Base-by-base conservation (phyloP, 2,113 vertebrate species). In the Anarrhichthys ocellatus region DNA sequence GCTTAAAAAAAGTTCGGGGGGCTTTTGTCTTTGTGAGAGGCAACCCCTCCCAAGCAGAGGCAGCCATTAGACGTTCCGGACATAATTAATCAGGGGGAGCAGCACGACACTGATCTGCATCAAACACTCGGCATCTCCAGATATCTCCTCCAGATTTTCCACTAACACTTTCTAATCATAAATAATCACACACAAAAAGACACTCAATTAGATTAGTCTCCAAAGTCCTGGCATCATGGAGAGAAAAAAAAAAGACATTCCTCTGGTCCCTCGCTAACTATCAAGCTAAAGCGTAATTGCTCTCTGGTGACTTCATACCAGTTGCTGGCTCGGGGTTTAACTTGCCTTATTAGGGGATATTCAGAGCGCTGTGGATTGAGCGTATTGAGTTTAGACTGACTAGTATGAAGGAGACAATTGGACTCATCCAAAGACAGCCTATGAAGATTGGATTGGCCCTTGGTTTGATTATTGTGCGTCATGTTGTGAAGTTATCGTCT, bases 171-270 rank as follows among this genome's bases (percentile, higher is more conserved):
- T 94, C 89, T 94, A 91, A 94, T 95, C 93, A 94, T 94, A 95
- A 95, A 95, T 95, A 95, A 96, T 94, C 94, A 93, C 92, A 90
- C 77, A 90, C 89, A 88, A 85, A 93, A 93, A 93, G 92, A 93
- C 92, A 92, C 88, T 94, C 92, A 94, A 94, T 95, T 95, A 95
- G 90, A 95, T 94, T 92, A 93, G 88, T 94, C 93, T 95, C 92
- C 91, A 91, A 95, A 92, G 94, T 93, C 91, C 85, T 86, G 88
- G 90, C 87, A 90, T 95, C 92, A 92, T 80, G 78, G 87, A 15
- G 76, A 38, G 13, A n/a, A 10, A n/a, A 76, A 80, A 89, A 87
- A 84, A 92, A 92, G 91, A 85, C 87, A 90, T 84, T 92, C 84
- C 91, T 94, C 90, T 90, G 81, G 92, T 92, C 91, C 92, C 93